A percentile compares a stretch with the other conserved stretches of the same genome.
These are phyloP conservation scores for Marmota monax DNA, from an alignment of 2,113 vertebrate species.

Conservation along the genomic window DNA sequence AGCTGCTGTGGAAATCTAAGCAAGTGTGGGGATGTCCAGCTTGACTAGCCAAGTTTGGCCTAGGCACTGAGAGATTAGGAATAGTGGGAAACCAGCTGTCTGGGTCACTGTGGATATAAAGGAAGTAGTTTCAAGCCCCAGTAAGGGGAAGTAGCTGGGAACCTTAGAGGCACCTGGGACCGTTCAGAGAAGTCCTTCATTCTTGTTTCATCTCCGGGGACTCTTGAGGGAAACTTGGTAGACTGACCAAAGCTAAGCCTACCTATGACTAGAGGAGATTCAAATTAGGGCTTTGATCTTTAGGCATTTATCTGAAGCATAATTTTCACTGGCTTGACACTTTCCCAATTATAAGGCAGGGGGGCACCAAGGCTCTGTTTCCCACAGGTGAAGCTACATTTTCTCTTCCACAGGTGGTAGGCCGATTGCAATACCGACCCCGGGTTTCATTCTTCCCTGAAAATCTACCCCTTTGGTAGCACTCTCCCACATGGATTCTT, in stretches of 20 bases:
- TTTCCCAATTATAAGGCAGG: neutral
- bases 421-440: neutral
- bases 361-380: neutral
- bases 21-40: neutral
- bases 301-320: neutral
- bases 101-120: neutral
- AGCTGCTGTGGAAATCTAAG: slow-evolving; percentile 35
- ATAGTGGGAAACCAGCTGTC: neutral
- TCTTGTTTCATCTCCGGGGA: slow-evolving; percentile 8
- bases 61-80: neutral
- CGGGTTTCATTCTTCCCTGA: neutral
- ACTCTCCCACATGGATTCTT: neutral
- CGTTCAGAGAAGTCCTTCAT: neutral
- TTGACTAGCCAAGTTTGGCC: neutral
- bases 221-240: neutral
- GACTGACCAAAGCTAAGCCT: neutral
- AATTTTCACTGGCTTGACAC: neutral
- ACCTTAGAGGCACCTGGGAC: neutral
- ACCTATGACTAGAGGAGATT: neutral
- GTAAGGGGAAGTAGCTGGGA: neutral
- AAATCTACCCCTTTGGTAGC: neutral
- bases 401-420: neutral
- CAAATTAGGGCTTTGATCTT: neutral
- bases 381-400: neutral
- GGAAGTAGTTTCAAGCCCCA: neutral